A percentile compares a stretch with the other conserved stretches of the same genome.
phyloP scores from a whole-genome alignment of 2,797 vertebrate genomes.

The Spinibarbus caldwelli region DNA sequence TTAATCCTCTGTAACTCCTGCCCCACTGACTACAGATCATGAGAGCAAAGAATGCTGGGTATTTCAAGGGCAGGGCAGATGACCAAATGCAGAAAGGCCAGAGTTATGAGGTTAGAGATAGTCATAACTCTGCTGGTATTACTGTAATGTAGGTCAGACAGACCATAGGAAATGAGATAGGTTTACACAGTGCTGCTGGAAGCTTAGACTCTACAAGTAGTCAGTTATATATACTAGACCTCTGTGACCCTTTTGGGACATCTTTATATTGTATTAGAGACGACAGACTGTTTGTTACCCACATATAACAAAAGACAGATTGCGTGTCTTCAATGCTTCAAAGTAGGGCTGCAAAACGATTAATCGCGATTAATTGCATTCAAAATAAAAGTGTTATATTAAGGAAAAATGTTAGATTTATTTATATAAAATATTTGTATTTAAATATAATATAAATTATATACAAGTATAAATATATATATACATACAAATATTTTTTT shows the following conservation, averaged over 20 bases:
- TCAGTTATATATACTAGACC: slow-evolving; percentile 40
- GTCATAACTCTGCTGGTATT: slow-evolving; percentile 49
- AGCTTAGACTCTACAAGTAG: slow-evolving; percentile 27
- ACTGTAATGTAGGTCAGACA: slow-evolving; percentile 53
- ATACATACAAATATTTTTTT: no score
- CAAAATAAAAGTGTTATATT: background rate
- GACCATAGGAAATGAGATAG: slow-evolving; percentile 9
- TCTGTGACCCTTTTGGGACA: slow-evolving; percentile 41
- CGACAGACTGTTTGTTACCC: background rate
- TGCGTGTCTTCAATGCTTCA: background rate
- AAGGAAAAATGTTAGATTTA: no score
- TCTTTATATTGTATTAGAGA: slow-evolving; percentile 1
- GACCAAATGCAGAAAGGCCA: slow-evolving; percentile 38
- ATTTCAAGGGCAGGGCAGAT: slow-evolving; percentile 44
- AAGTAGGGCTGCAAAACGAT: background rate
- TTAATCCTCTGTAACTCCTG: slow-evolving; percentile 31
- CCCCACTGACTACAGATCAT: slow-evolving; percentile 26
- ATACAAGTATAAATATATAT: no score
- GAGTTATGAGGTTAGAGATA: slow-evolving; percentile 29
- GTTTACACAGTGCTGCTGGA: slow-evolving; percentile 11
- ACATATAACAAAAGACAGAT: background rate
- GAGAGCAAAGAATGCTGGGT: slow-evolving; percentile 57
- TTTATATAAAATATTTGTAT: no score
- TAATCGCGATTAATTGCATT: background rate
- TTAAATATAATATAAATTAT: no score